Evolutionary conservation across 2,113 vertebrate species (phyloP), one percentile per base, ranked within the genome.

Genomic region (Dipodomys merriami): DNA sequence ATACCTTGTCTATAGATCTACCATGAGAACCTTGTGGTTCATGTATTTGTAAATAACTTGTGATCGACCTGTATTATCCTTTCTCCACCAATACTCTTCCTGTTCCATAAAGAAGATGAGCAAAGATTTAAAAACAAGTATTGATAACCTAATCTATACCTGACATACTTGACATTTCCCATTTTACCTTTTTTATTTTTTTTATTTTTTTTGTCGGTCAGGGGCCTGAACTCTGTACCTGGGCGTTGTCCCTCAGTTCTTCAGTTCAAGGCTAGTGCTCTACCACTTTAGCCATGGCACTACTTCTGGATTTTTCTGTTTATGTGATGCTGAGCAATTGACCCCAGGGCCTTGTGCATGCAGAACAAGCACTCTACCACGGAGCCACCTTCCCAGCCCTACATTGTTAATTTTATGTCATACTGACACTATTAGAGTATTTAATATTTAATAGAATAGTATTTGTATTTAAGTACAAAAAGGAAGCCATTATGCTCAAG

Each of bases 351-450:
- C 39, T 39, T 39, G 39, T 39, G 39, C 39, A 39, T 39, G 39
- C 39, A 39, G 39, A 39, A 5, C 39, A 39, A 39, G 39, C 39
- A 39, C 39, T 39, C 39, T 39, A 39, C 39, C 39, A 39, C 0
- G 39, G 39, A 39, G 39, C 39, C 39, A 39, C 39, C 39, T 39
- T 39, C 39, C 39, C 39, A 39, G 3, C 39, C 39, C 39, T 39
- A 39, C 39, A 39, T 39, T 83, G 30, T 46, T 91, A 9, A 67
- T 77, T 91, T 92, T 77, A n/a, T 46, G 33, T 35, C n/a, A 91
- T n/a, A n/a, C 39, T 39, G 5, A 39, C 39, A 39, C 39, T 39
- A 39, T 39, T 39, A 39, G 39, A 39, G 39, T 39, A 39, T 39
- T 39, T 39, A 39, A 39, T 39, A 39, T 39, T 39, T 39, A 39